Evolutionary conservation across 1,140 invertebrate genomes (phyloP), one percentile per base, ranked within the genome.

Genomic region (Drosophila jambulina): DNA sequence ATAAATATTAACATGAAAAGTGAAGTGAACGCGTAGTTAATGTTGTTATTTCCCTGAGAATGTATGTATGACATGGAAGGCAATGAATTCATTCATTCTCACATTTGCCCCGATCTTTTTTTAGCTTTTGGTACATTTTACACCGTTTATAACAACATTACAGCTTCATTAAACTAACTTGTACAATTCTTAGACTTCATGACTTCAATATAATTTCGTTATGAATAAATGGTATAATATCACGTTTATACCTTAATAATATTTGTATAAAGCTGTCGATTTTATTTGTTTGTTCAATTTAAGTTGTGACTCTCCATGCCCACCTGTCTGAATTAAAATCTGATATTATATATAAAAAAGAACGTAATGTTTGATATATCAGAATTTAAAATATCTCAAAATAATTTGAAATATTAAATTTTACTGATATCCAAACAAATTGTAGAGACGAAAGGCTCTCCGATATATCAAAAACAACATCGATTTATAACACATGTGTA

Each of bases 51-150:
- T 45, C 38, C 48, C 62, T 25, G 34, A 34, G 32, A 58, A 40
- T 54, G 54, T 48, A 40, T 64, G 36, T 48, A 40, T 64, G 36
- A 51, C 23, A 57, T 64, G 43, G 53, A 62, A 61, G 59, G 19
- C 60, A 34, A 15, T 34, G 27, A 51, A 23, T 69, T 69, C 48
- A 51, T 65, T 45, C 67, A 21, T 38, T 38, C 38, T 21, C 51
- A 36, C 25, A 49, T 32, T 70, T 29, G 62, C 23, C 38, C 48
- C 38, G 23, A 68, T 68, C 32, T 38, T 70, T 68, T 70, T 19
- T 65, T 65, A 70, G 67, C 67, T 70, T 70, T 70, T 70, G 61
- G 63, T 70, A 70, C 40, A 68, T 68, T 70, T 70, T 70, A 68
- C 62, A 68, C 38, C 29, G 67, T 62, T 70, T 68, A 68, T 38